phyloP scores from a whole-genome alignment of 2,113 vertebrate species.

The Proterorhinus semilunaris region DNA sequence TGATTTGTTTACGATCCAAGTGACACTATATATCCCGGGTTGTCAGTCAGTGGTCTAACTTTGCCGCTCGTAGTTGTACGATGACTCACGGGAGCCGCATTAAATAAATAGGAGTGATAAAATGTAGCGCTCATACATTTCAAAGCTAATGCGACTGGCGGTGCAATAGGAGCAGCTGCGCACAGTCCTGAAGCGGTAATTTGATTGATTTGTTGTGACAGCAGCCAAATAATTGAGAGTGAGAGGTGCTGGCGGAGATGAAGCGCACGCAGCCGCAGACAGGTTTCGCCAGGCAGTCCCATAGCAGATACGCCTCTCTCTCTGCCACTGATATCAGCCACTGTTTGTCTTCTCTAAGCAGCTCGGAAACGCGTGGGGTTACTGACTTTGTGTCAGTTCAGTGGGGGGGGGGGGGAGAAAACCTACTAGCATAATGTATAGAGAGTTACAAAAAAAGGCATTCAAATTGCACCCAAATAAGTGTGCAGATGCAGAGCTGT shows the following conservation, averaged over 20 bases:
- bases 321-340: constrained; percentile 88
- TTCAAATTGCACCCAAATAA: too few relatives aligned
- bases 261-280: constrained; percentile 84
- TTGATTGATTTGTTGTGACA: constrained; percentile 99
- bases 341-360: constrained; percentile 80
- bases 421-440: constrained; percentile 70
- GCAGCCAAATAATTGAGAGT: constrained; percentile 99
- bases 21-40: constrained; percentile 64
- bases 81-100: constrained; percentile 79
- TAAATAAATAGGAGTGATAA: constrained; percentile 96
- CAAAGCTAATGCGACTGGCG: constrained; percentile 90
- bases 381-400: constrained; percentile 67
- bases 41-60: constrained; percentile 87
- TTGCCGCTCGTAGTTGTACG: constrained; percentile 77
- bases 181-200: constrained; percentile 91
- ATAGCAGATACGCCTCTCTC: constrained; percentile 87
- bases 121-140: constrained; percentile 91
- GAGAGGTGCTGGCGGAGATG: constrained; percentile 95
- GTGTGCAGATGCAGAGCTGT: too few relatives aligned
- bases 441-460: too few relatives aligned
- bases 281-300: constrained; percentile 83
- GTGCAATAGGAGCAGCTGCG: constrained; percentile 87
- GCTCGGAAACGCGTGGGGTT: constrained; percentile 69
- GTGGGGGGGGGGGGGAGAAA: constrained; percentile 38
- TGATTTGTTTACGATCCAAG: not conserved